Percentiles rank a stretch among this genome's conserved stretches.
phyloP scores from a whole-genome alignment of 2,113 vertebrate genomes.

The Gorsachius goisagi region DNA sequence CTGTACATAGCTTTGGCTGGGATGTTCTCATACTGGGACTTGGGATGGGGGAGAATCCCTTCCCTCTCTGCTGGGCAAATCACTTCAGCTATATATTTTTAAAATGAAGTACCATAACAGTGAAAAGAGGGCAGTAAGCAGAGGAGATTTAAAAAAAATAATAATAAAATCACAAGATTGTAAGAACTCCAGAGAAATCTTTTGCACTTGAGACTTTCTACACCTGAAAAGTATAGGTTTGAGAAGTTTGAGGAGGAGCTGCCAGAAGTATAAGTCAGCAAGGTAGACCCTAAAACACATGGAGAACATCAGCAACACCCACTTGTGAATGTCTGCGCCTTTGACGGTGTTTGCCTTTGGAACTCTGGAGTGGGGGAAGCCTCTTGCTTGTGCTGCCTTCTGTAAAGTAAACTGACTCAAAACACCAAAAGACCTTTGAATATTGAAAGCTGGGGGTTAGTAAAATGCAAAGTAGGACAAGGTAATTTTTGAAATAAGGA shows the following conservation, averaged over 20 bases:
- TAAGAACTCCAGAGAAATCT: background rate
- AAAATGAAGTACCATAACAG: background rate
- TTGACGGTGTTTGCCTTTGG: background rate
- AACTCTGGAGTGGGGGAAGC: background rate
- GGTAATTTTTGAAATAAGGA: background rate
- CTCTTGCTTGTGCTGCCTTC: background rate
- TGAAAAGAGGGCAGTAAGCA: background rate
- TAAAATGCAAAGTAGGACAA: background rate
- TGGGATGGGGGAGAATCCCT: background rate
- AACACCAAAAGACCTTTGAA: background rate
- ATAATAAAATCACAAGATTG: background rate
- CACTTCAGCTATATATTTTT: background rate
- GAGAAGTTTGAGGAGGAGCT: background rate
- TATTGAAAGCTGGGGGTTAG: background rate
- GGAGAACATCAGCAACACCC: background rate
- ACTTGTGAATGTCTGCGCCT: background rate
- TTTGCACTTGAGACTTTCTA: background rate
- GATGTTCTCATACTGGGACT: background rate
- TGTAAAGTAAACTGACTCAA: background rate
- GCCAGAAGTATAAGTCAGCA: background rate
- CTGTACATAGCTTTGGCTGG: background rate
- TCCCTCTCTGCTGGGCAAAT: background rate
- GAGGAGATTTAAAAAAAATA: background rate
- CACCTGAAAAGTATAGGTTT: background rate
- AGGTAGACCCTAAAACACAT: background rate